phyloP scores from a whole-genome alignment of 2,888 invertebrate species.

The Celastrina argiolus region DNA sequence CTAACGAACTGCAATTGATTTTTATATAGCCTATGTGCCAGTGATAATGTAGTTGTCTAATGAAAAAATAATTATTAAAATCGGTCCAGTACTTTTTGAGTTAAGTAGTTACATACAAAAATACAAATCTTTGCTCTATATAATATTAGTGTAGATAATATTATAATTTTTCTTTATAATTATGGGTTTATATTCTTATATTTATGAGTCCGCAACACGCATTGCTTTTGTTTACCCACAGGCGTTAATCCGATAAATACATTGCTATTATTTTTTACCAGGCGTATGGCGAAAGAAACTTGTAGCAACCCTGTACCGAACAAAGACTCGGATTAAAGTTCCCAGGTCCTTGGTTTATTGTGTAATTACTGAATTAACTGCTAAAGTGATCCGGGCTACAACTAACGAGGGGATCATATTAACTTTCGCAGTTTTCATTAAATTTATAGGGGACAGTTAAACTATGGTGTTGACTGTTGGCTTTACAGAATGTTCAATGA shows the following conservation, averaged over 20 bases:
- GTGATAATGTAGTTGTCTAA: no score
- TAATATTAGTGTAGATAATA: no score
- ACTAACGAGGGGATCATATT: constrained; percentile 26
- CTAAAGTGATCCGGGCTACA: constrained; percentile 26
- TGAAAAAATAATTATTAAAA: no score
- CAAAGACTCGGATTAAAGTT: constrained; percentile 31
- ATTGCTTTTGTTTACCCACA: neutral
- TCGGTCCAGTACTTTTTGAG: no score
- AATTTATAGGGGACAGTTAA: neutral
- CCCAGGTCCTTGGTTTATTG: constrained; percentile 33
- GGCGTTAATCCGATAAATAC: neutral
- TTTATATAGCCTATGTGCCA: no score
- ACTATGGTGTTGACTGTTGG: neutral
- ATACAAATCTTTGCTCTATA: no score
- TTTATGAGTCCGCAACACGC: no score
- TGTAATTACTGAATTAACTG: constrained; percentile 35
- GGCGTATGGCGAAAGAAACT: neutral
- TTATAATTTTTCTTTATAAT: no score
- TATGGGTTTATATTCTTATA: no score
- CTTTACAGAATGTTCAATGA: no score
- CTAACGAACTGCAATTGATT: no score
- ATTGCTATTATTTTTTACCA: neutral
- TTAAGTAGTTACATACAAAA: no score
- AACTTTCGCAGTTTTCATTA: constrained; percentile 14
- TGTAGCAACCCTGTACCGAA: constrained; percentile 16